Conservation (phyloP, 2,888 invertebrate species). For the Rhagonycha fulva region DNA sequence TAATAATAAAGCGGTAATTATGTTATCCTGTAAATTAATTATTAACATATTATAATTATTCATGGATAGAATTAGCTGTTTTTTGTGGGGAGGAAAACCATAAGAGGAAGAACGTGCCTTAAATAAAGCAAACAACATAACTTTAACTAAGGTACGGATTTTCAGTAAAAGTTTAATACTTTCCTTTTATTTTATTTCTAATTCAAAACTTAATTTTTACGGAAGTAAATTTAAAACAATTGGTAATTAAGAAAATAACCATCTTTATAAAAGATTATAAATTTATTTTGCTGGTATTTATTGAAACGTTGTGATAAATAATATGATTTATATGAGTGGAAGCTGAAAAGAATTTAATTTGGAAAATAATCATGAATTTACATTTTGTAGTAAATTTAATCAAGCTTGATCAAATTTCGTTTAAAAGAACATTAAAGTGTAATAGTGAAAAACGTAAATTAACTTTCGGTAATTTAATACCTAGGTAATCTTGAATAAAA, state of each 20-base stretch:
- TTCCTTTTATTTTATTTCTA: too few relatives aligned
- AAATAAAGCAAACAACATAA: background rate
- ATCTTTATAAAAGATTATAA: background rate
- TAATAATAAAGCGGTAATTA: background rate
- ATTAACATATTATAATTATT: background rate
- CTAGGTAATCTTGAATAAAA: background rate
- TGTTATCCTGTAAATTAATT: background rate
- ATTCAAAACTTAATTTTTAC: too few relatives aligned
- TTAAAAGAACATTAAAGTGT: background rate
- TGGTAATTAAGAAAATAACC: background rate
- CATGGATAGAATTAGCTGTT: background rate
- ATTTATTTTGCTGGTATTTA: background rate
- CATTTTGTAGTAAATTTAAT: background rate
- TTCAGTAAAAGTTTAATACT: background rate
- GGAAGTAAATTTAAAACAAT: background rate
- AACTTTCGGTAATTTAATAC: background rate
- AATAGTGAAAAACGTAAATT: background rate
- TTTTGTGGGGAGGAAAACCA: background rate
- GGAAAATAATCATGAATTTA: background rate
- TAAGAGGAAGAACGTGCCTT: background rate
- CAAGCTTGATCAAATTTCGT: background rate
- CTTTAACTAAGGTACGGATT: background rate
- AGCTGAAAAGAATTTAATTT: background rate
- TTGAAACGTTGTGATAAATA: background rate
- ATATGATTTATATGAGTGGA: background rate